Conservation (phyloP, 1,140 invertebrate genomes). For the Drosophila kanapiae region DNA sequence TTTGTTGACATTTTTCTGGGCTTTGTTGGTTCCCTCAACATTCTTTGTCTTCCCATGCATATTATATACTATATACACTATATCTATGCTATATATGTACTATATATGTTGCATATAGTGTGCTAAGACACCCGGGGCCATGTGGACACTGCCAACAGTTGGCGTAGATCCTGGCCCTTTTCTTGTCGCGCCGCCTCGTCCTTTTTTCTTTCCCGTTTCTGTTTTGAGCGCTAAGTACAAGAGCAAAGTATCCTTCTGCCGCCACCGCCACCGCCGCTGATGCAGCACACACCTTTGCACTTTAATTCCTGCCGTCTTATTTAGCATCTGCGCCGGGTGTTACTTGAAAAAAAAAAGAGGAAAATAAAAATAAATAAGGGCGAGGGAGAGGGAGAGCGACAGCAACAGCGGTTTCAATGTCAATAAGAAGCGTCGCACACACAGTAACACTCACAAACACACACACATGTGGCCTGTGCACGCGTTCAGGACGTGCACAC, state of each 20-base stretch:
- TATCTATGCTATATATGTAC: background rate
- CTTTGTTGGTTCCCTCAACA: background rate
- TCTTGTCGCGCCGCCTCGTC: too few relatives aligned
- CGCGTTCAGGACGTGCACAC: conserved; percentile 71
- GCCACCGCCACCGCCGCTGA: conserved; percentile 19
- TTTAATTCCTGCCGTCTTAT: conserved; percentile 79
- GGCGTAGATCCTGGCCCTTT: conserved; percentile 29
- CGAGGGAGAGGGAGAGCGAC: conserved; percentile 1
- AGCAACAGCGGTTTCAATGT: conserved; percentile 55
- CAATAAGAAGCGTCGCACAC: conserved; percentile 55
- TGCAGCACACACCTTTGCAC: conserved; percentile 62
- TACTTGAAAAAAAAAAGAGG: conserved; percentile 39
- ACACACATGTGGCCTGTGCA: conserved; percentile 52
- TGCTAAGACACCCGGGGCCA: conserved; percentile 24
- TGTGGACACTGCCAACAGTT: conserved; percentile 34
- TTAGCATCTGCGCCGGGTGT: conserved; percentile 81
- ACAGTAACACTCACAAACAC: too few relatives aligned
- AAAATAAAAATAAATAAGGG: conserved; percentile 7
- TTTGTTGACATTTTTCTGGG: conserved; percentile 12
- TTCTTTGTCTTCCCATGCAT: background rate
- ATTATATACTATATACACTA: too few relatives aligned
- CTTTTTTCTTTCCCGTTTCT: conserved; percentile 8
- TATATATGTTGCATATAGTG: background rate
- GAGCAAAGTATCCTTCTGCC: conserved; percentile 27
- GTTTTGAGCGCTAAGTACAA: conserved; percentile 40